Base-by-base conservation (phyloP, 1,140 invertebrate species). In the Batillaria attramentaria region DNA sequence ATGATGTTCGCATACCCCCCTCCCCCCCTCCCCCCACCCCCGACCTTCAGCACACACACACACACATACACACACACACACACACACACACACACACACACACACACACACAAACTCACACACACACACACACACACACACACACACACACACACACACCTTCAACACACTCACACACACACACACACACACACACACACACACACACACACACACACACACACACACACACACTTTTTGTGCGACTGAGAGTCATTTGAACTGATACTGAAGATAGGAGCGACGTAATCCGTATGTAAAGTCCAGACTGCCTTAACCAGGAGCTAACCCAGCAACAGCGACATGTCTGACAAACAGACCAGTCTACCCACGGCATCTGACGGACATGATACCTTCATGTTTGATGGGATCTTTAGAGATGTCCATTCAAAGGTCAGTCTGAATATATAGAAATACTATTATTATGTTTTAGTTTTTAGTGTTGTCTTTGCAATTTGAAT, bases 131-230 rank as follows among this genome's bases (percentile, higher is more conserved):
- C 24, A 50, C 24, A 50, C 24, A 50, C 24, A 50, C 24, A 50
- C 24, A 50, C 24, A 50, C 24, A 50, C 24, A 50, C 24, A 50
- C 24, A 50, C 24, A 50, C 24, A 50, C 24, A 13, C 46, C 46
- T 50, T 8, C 46, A 24, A 50, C 24, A 13, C 24, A 13, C 46
- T 13, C 24, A 24, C 10, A 50, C 46, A 50, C 46, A 50, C 10
- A 24, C 46, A 50, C 46, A 13, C 24, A 50, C 10, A 50, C 10
- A 24, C 10, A 50, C 46, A 13, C 10, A 50, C 46, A 10, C 46
- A 50, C 46, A 50, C 46, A 50, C 46, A 50, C 46, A 50, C 46
- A 50, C 46, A 50, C 46, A 50, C 46, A 50, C 46, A 50, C 46
- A 50, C 46, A 50, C 46, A 50, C 46, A 50, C 46, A 24, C 46